Evolutionary conservation across 2,113 vertebrate genomes (phyloP).

Genomic region (Cinclus mexicanus): DNA sequence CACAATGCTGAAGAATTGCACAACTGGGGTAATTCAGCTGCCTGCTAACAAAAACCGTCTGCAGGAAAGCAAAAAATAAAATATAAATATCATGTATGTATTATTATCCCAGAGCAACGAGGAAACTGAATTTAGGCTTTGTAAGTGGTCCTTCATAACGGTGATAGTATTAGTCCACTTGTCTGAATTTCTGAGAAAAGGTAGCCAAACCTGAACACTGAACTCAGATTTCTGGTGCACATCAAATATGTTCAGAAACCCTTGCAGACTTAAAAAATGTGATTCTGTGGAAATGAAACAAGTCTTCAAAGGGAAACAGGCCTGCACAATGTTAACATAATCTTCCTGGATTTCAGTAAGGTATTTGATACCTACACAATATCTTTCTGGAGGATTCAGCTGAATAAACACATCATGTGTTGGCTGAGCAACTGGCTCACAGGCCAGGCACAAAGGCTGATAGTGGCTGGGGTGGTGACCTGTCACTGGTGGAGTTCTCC

Average conservation of each 20-base stretch:
- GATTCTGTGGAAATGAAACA: not conserved
- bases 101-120: not conserved
- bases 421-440: not conserved
- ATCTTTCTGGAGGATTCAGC: not conserved
- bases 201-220: not conserved
- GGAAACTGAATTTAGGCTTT: not conserved
- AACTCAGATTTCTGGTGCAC: not conserved
- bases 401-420: not conserved
- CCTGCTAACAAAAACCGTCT: not conserved
- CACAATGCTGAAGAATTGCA: not conserved
- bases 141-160: not conserved
- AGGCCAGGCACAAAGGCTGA: fast-evolving
- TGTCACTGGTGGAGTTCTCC: not conserved
- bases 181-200: not conserved
- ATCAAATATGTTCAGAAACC: not conserved
- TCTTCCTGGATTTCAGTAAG: not conserved
- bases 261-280: not conserved
- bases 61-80: not conserved
- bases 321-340: not conserved
- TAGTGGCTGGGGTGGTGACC: not conserved
- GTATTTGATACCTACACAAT: not conserved
- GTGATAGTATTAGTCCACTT: not conserved
- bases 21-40: not conserved
- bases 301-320: not conserved
- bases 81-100: not conserved